phyloP scores from a whole-genome alignment of 2,888 invertebrate genomes.

The Acronicta alni region DNA sequence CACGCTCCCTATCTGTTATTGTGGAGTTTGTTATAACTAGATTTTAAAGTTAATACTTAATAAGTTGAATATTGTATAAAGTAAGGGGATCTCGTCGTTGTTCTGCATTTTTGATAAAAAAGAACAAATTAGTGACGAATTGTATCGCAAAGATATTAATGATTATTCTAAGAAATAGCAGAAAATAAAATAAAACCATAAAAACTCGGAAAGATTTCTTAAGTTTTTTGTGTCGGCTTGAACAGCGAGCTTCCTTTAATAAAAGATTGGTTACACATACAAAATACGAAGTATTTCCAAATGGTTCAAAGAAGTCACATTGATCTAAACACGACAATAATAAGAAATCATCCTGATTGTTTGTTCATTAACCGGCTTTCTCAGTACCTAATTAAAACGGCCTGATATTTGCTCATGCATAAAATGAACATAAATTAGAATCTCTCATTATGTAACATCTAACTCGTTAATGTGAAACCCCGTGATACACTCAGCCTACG shows the following conservation, averaged over 20 bases:
- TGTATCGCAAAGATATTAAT: too few species aligned
- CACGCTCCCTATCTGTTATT: slow-evolving; percentile 50
- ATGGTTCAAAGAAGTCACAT: slow-evolving; percentile 32
- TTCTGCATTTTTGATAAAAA: not conserved
- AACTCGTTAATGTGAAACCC: slow-evolving; percentile 37
- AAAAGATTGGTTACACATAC: not conserved
- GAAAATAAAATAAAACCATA: too few species aligned
- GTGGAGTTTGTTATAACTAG: slow-evolving; percentile 25
- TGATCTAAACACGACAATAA: slow-evolving; percentile 51
- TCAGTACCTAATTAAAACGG: slow-evolving; percentile 78
- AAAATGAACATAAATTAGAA: slow-evolving; percentile 75
- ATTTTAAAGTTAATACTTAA: not conserved
- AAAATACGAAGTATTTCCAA: too few species aligned
- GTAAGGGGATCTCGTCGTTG: too few species aligned
- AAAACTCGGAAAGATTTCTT: too few species aligned
- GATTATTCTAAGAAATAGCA: too few species aligned
- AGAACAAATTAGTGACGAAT: too few species aligned
- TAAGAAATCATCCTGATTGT: slow-evolving; percentile 62
- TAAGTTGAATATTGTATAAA: too few species aligned
- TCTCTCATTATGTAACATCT: slow-evolving; percentile 65
- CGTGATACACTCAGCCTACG: slow-evolving; percentile 39
- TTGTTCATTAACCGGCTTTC: slow-evolving; percentile 66
- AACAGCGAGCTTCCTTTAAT: too few species aligned
- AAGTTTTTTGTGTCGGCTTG: too few species aligned
- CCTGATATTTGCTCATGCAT: slow-evolving; percentile 78